A percentile compares a stretch with the other conserved stretches of the same genome.
Evolutionary conservation across 2,797 vertebrate genomes (phyloP).

Genomic region (Martes flavigula): DNA sequence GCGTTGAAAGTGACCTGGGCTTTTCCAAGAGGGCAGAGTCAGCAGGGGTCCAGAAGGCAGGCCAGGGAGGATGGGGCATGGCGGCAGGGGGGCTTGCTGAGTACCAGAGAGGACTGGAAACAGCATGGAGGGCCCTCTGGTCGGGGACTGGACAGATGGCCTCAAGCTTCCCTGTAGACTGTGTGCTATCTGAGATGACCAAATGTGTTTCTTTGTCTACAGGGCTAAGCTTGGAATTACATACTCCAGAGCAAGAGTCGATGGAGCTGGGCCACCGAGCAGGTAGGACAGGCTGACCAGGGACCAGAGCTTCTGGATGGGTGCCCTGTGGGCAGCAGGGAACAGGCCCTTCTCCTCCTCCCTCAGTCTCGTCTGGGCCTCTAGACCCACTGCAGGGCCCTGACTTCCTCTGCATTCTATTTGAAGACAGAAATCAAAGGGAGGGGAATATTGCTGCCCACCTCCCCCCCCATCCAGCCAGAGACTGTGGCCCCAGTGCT

Average conservation of each 20-base stretch:
- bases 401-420: not conserved
- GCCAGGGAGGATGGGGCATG: not conserved
- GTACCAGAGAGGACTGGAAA: not conserved
- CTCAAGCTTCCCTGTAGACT: not conserved
- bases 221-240: slow-evolving; percentile 34
- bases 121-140: no score
- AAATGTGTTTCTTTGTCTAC: not conserved
- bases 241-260: not conserved
- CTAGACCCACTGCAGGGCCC: not conserved
- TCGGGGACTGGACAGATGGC: not conserved
- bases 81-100: fast-evolving
- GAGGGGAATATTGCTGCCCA: not conserved
- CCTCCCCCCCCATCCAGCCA: no score
- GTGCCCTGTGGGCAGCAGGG: not conserved
- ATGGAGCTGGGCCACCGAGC: slow-evolving; percentile 57
- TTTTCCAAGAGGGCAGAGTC: not conserved
- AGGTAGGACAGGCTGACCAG: slow-evolving; percentile 8
- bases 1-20: not conserved
- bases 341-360: not conserved
- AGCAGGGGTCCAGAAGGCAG: not conserved
- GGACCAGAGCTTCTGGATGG: not conserved
- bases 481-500: no score
- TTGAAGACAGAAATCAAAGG: not conserved
- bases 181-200: not conserved
- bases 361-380: not conserved